A percentile compares a stretch with the other conserved stretches of the same genome.
Conservation (phyloP, 2,113 vertebrate genomes). For the Sakesphorus luctuosus region DNA sequence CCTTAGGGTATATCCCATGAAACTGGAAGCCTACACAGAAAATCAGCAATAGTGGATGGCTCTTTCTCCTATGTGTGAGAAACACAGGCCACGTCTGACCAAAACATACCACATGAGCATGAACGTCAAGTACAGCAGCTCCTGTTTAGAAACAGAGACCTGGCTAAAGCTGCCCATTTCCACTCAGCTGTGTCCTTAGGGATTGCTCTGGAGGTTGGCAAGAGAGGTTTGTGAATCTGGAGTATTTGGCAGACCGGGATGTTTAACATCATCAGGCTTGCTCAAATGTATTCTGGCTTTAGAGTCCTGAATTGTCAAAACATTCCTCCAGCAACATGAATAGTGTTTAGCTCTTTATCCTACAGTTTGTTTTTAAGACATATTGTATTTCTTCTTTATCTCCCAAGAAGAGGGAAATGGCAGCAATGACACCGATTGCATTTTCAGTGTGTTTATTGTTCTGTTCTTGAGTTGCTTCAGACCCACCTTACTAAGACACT, state of each 20-base stretch:
- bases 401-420: background rate
- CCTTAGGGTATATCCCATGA: background rate
- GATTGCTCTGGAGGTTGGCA: background rate
- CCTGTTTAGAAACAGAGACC: background rate
- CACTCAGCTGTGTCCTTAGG: background rate
- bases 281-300: background rate
- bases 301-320: background rate
- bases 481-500: background rate
- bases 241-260: background rate
- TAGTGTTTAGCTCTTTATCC: background rate
- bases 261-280: background rate
- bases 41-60: background rate
- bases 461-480: background rate
- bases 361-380: background rate
- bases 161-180: background rate
- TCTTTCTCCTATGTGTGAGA: background rate
- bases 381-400: background rate
- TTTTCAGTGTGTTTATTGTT: background rate
- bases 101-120: accelerated
- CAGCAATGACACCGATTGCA: background rate
- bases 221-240: background rate
- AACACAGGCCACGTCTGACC: background rate
- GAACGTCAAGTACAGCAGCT: background rate
- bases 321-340: background rate
- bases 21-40: background rate